These are phyloP conservation scores for Brenthis hecate DNA, from an alignment of 2,888 invertebrate genomes.

Conservation along the genomic window DNA sequence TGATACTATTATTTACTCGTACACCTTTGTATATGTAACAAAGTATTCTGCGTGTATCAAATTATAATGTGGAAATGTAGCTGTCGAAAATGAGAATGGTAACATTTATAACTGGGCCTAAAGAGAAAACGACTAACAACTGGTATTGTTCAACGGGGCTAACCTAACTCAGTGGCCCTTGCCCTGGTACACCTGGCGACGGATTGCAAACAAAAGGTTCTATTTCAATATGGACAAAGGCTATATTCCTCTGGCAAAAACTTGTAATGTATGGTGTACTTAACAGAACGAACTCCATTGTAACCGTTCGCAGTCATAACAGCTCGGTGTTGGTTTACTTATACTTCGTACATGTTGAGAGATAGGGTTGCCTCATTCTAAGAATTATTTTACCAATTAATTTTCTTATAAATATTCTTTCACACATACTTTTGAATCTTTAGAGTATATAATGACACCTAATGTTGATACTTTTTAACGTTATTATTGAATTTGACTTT, in stretches of 20 bases:
- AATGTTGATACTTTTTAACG: too few species aligned
- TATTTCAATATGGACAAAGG: not conserved
- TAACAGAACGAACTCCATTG: constrained; percentile 35
- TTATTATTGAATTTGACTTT: too few species aligned
- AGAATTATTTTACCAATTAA: not conserved
- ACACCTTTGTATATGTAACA: not conserved
- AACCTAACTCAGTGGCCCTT: constrained; percentile 25
- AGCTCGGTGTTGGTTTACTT: constrained; percentile 35
- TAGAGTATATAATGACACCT: too few species aligned
- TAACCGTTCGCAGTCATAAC: constrained; percentile 36
- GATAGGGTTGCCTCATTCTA: constrained; percentile 14
- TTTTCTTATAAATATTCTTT: not conserved
- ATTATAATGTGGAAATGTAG: constrained; percentile 10
- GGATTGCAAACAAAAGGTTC: not conserved
- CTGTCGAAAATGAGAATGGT: not conserved
- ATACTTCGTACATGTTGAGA: constrained; percentile 9
- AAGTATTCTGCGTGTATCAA: constrained; percentile 6
- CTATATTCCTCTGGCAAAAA: constrained; percentile 15
- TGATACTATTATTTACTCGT: too few species aligned
- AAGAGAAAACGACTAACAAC: constrained; percentile 30
- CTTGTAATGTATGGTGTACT: constrained; percentile 17
- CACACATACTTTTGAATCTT: too few species aligned
- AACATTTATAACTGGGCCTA: constrained; percentile 24
- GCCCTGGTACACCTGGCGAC: constrained; percentile 13
- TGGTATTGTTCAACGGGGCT: constrained; percentile 24